Evolutionary conservation across 2,888 invertebrate genomes (phyloP), one percentile per base, ranked within the genome.

Genomic region (Teleogryllus oceanicus): DNA sequence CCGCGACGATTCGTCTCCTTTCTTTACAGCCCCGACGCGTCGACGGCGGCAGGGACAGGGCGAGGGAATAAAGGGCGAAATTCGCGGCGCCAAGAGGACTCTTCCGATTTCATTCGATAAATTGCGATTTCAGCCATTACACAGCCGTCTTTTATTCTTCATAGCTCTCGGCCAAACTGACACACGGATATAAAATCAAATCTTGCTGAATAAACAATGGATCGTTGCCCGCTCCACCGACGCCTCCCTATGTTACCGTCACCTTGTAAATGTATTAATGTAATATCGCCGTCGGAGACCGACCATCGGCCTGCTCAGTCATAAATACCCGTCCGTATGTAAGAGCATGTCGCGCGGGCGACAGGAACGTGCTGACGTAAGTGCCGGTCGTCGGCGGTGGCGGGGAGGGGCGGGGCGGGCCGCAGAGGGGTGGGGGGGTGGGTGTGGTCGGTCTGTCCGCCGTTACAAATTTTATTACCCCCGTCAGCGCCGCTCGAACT

Each of bases 121-220:
- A 62, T n/a, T 62, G 62, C 62, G 62, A 62, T 18, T 62, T 62
- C 62, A 37, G 62, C 62, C 62, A 62, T 62, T 62, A 13, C 62
- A n/a, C 62, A 13, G 62, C 62, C 62, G 16, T 18, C 62, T 62
- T 62, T 62, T 62, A 62, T 62, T 62, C 37, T 37, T 37, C 37
- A 37, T 37, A 37, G 37, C 37, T 37, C 62, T 13, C 62, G 62
- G 62, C n/a, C 62, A 62, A 62, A 62, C 62, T 62, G 62, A n/a
- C 62, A 62, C 62, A 62, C 62, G 62, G 37, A 37, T 62, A 62
- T 62, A 62, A 62, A 62, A 62, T n/a, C 62, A 62, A 62, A 62
- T 62, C 62, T 62, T 62, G 62, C 62, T 62, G 62, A 62, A 62
- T 62, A 62, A 62, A 62, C 62, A 62, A 62, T n/a, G 62, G 62